Evolutionary conservation across 1,140 invertebrate species (phyloP).

Genomic region (Anagrus nilaparvatae): DNA sequence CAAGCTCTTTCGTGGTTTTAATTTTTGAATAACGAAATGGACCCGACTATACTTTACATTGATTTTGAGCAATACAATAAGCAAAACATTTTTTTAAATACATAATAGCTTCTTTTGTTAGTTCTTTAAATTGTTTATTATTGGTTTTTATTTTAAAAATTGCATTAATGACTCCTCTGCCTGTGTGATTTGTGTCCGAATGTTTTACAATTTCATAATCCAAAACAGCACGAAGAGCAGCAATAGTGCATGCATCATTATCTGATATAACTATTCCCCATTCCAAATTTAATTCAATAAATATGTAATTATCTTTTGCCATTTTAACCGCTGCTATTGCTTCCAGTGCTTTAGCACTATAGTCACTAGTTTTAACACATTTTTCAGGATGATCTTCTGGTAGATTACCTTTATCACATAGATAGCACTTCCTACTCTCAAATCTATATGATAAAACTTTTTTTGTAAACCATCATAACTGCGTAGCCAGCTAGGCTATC

Average conservation of each 20-base stretch:
- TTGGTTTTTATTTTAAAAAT: slow-evolving; percentile 12
- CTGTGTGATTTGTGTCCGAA: slow-evolving; percentile 8
- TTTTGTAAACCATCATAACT: slow-evolving; percentile 6
- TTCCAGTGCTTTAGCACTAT: slow-evolving; percentile 4
- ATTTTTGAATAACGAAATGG: too few species aligned
- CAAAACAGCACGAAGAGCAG: too few species aligned
- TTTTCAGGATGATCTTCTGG: slow-evolving; percentile 4
- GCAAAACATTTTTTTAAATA: slow-evolving; percentile 11
- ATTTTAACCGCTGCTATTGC: too few species aligned
- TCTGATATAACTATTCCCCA: slow-evolving; percentile 3
- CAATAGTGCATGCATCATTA: slow-evolving; percentile 3
- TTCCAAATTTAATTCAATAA: slow-evolving; percentile 1
- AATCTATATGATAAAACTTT: slow-evolving; percentile 7
- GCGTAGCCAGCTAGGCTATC: slow-evolving; percentile 8
- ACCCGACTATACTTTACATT: slow-evolving; percentile 9
- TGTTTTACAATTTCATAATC: slow-evolving; percentile 10
- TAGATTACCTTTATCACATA: slow-evolving; percentile 6
- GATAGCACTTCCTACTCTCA: slow-evolving; percentile 9
- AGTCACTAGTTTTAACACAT: slow-evolving; percentile 8
- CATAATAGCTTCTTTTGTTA: slow-evolving; percentile 2
- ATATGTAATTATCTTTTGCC: slow-evolving; percentile 1
- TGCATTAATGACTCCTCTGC: slow-evolving; percentile 3
- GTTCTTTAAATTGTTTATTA: slow-evolving; percentile 7
- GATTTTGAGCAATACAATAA: slow-evolving; percentile 9
- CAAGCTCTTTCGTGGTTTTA: too few species aligned